Evolutionary conservation across 2,797 vertebrate species (phyloP).

Genomic region (Acanthurus tractus): DNA sequence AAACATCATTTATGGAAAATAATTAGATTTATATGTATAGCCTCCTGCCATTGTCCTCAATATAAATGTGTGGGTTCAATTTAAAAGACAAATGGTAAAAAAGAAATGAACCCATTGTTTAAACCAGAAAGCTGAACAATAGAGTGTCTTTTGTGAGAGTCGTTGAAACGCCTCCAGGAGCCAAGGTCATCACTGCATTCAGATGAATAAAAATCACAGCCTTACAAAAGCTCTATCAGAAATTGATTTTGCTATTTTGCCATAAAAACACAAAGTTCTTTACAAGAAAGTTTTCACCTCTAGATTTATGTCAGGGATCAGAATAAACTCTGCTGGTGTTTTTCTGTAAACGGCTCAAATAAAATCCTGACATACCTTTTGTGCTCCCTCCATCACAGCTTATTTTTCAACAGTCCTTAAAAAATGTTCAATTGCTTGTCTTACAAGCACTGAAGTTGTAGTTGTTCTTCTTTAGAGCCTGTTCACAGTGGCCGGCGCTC

Average conservation of each 20-base stretch:
- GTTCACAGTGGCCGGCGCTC: constrained; percentile 35
- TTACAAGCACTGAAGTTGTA: constrained; percentile 42
- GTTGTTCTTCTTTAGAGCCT: constrained; percentile 20
- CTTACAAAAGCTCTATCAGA: constrained; percentile 14
- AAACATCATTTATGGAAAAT: constrained; percentile 53
- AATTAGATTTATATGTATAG: constrained; percentile 56
- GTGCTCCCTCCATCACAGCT: constrained; percentile 68
- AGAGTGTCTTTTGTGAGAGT: background rate
- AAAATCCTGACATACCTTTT: constrained; percentile 71
- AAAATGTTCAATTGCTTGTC: constrained; percentile 13
- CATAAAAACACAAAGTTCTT: background rate
- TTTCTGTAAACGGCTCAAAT: background rate
- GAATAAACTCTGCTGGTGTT: background rate
- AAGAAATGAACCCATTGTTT: constrained; percentile 41
- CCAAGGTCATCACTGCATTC: constrained; percentile 58
- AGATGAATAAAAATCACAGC: constrained; percentile 18
- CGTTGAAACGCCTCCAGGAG: constrained; percentile 28
- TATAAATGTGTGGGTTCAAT: constrained; percentile 29
- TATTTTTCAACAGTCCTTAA: constrained; percentile 30
- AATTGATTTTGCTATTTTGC: background rate
- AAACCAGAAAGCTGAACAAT: constrained; percentile 32
- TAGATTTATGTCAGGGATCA: background rate
- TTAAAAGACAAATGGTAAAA: constrained; percentile 45
- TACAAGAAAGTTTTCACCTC: background rate
- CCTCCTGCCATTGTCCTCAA: constrained; percentile 32